A percentile compares a stretch with the other conserved stretches of the same genome.
These are phyloP conservation scores for Panzeria rudis DNA, from an alignment of 2,888 invertebrate genomes.

Conservation along the genomic window DNA sequence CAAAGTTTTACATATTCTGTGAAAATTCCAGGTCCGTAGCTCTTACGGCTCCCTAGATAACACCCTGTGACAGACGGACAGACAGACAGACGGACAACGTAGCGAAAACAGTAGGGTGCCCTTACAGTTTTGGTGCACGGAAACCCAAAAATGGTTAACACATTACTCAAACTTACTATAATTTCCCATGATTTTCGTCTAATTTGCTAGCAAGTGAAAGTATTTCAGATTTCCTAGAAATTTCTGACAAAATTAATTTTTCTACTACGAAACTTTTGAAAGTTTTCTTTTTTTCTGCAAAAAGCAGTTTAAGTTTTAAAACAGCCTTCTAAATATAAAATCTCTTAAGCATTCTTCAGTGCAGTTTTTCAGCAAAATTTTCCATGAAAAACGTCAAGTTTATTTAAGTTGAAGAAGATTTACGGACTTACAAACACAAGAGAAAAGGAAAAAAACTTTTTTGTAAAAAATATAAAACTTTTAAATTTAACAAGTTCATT, in stretches of 20 bases:
- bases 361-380: conserved; percentile 11
- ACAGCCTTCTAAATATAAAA: conserved; percentile 32
- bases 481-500: conserved; percentile 67
- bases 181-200: too few species aligned
- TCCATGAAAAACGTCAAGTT: not conserved
- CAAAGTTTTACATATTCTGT: too few species aligned
- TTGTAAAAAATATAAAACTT: conserved; percentile 30
- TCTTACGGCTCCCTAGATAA: too few species aligned
- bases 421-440: conserved; percentile 39
- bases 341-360: conserved; percentile 17
- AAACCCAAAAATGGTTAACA: too few species aligned
- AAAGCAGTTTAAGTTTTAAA: conserved; percentile 16
- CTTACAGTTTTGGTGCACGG: too few species aligned
- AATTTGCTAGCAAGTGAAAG: too few species aligned
- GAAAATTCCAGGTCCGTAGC: too few species aligned
- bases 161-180: too few species aligned
- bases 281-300: conserved; percentile 4
- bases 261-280: not conserved
- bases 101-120: too few species aligned
- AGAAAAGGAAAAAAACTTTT: conserved; percentile 11
- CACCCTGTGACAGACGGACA: too few species aligned
- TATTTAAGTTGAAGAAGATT: conserved; percentile 47
- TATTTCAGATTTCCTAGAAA: too few species aligned
- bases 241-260: not conserved
- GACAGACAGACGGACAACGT: too few species aligned